Evolutionary conservation across 1,140 invertebrate genomes (phyloP), one percentile per base, ranked within the genome.

Genomic region (Doryteuthis pealeii): DNA sequence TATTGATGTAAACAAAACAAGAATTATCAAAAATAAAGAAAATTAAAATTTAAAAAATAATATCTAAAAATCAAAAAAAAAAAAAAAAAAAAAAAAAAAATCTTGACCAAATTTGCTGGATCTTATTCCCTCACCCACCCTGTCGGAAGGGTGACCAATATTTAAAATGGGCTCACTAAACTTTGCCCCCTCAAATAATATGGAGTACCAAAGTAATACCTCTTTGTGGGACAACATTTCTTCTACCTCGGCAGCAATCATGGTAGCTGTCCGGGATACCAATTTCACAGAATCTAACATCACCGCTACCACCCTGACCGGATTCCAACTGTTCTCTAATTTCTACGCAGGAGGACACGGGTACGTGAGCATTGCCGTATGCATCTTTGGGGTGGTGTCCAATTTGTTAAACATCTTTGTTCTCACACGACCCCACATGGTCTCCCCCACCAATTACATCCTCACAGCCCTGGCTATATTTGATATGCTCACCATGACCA

Each of bases 351-450:
- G 82, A n/a, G 79, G 92, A 18, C 94, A 96, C 85, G 92, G 93
- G 2, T 93, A 93, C 85, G 83, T 93, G 30, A 90, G 92, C 18
- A 87, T 93, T 5, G 79, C 90, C 5, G 93, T 98, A 10, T 98
- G 96, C 86, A 86, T 95, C 45, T 95, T 96, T 81, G 96, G 96
- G 43, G 93, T 93, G 54, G 88, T 97, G 74, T 94, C 95, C 22
- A 98, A 98, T 83, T 89, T 94, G 18, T 85, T 96, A 28, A 98
- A 96, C 84, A 94, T 97, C 58, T 92, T 94, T 10, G 95, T 98
- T 0, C 86, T 98, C 40, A 97, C 96, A 1, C 89, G 94, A 40
- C 92, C 93, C 78, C 93, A 95, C 78, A 93, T 96, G 90, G 31
- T 91, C 91, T 18, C 93, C 32, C 83, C 95, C 0, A 95, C 95